A percentile compares a stretch with the other conserved stretches of the same genome.
Conservation (phyloP, 2,113 vertebrate species). For the Cebus imitator region DNA sequence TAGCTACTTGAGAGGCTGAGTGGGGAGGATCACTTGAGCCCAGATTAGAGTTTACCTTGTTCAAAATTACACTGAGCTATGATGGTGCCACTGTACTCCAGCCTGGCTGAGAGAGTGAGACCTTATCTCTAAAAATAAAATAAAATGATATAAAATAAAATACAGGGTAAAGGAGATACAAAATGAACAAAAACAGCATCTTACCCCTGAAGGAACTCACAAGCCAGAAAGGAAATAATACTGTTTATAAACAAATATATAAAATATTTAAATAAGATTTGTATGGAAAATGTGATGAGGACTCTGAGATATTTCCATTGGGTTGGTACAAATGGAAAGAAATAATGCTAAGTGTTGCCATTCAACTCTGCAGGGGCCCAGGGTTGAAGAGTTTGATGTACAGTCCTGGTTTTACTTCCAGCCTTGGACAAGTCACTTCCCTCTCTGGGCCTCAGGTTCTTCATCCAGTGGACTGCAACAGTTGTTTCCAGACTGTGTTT, state of each 20-base stretch:
- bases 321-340: not conserved
- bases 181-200: not conserved
- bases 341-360: not conserved
- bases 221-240: conserved; percentile 1
- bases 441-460: not conserved
- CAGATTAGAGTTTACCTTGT: too few relatives aligned
- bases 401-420: not conserved
- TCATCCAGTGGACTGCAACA: not conserved
- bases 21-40: too few relatives aligned
- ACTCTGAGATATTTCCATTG: not conserved
- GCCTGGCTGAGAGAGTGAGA: too few relatives aligned
- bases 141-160: too few relatives aligned
- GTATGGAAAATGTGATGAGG: not conserved
- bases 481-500: not conserved
- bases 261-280: conserved; percentile 10
- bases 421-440: not conserved
- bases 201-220: not conserved
- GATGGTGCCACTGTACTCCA: too few relatives aligned
- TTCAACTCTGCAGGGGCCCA: not conserved
- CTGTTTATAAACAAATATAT: not conserved
- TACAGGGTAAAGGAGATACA: not conserved
- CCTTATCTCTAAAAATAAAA: too few relatives aligned
- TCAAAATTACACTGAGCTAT: too few relatives aligned
- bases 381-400: not conserved
- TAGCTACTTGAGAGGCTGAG: too few relatives aligned